phyloP scores from a whole-genome alignment of 2,113 vertebrate genomes.

The Indicator maculatus region DNA sequence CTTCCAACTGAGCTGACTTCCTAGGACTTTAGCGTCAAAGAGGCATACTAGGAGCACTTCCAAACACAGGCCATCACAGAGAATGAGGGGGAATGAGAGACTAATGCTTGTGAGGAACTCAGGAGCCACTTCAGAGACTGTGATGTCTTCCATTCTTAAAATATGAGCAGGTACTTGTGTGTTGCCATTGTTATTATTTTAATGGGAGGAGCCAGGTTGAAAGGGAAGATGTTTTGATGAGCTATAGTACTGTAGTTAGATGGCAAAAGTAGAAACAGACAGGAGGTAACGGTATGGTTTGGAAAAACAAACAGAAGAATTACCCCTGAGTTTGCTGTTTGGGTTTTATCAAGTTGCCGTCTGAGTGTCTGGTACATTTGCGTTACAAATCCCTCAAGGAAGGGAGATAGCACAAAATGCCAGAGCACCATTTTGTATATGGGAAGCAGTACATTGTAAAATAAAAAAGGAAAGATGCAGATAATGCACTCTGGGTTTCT shows the following conservation, averaged over 20 bases:
- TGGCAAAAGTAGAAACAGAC: not conserved
- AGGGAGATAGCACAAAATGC: not conserved
- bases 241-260: not conserved
- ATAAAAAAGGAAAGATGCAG: not conserved
- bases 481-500: not conserved
- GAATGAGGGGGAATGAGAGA: not conserved
- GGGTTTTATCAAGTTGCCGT: not conserved
- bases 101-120: not conserved
- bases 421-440: not conserved
- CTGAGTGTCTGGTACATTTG: not conserved
- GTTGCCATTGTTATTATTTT: not conserved
- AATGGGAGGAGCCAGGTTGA: not conserved
- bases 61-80: not conserved
- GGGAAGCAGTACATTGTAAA: not conserved
- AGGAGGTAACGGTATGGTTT: not conserved
- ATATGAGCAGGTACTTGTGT: not conserved
- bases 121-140: rapidly evolving
- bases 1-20: not conserved
- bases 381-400: not conserved
- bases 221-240: not conserved
- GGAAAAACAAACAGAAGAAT: not conserved
- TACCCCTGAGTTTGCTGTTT: not conserved
- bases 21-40: not conserved
- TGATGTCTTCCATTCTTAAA: not conserved
- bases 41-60: not conserved